These are phyloP conservation scores for Homalodisca vitripennis DNA, from an alignment of 1,140 invertebrate genomes.

Conservation along the genomic window DNA sequence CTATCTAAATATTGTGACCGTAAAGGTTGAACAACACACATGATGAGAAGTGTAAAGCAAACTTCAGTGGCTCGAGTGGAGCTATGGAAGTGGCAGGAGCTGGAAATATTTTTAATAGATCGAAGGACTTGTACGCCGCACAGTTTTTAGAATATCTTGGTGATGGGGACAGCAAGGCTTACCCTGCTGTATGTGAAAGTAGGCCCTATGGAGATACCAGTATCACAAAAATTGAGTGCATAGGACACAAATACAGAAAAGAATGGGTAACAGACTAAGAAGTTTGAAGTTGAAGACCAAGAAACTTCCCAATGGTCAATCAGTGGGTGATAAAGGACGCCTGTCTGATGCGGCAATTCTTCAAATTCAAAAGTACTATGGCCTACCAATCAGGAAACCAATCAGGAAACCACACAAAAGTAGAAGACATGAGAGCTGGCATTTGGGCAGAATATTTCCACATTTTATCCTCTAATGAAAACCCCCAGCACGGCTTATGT, in stretches of 20 bases:
- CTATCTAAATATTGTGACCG: slow-evolving; percentile 34
- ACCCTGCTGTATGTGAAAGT: slow-evolving; percentile 15
- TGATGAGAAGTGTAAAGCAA: slow-evolving; percentile 33
- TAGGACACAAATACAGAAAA: background rate
- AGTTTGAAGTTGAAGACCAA: slow-evolving; percentile 25
- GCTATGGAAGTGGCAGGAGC: slow-evolving; percentile 37
- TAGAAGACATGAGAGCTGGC: slow-evolving; percentile 34
- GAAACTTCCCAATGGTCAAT: slow-evolving; percentile 31
- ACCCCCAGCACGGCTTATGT: slow-evolving; percentile 35
- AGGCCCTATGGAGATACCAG: slow-evolving; percentile 30
- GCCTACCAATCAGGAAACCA: slow-evolving; percentile 35
- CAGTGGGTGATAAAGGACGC: slow-evolving; percentile 24
- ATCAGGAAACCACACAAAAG: slow-evolving; percentile 29
- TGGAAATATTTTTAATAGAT: slow-evolving; percentile 37
- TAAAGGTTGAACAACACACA: background rate
- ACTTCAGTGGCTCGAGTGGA: slow-evolving; percentile 38
- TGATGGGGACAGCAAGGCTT: slow-evolving; percentile 35
- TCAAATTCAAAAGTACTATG: slow-evolving; percentile 33
- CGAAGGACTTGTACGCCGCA: slow-evolving; percentile 28
- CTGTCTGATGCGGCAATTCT: slow-evolving; percentile 31
- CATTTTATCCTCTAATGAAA: slow-evolving; percentile 35
- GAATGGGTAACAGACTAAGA: slow-evolving; percentile 14
- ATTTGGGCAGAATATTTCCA: slow-evolving; percentile 37
- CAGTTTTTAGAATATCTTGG: slow-evolving; percentile 36
- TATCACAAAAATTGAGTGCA: background rate